Percentiles rank a stretch among this genome's conserved stretches.
Evolutionary conservation across 2,797 vertebrate species (phyloP).

Genomic region (Arremon brunneinucha): DNA sequence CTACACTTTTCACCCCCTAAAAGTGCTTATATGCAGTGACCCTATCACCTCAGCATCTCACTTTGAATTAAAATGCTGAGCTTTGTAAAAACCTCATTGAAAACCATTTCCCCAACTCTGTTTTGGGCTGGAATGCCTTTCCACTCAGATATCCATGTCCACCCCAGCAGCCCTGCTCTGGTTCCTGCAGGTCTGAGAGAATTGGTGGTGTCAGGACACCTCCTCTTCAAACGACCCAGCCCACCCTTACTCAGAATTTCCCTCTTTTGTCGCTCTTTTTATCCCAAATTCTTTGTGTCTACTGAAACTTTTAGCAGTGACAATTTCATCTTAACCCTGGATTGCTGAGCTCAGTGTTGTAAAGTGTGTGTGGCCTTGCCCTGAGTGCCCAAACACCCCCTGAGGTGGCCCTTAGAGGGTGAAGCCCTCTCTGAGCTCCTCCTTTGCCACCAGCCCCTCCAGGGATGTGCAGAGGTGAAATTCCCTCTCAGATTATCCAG

Average conservation of each 20-base stretch:
- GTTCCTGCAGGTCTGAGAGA: neutral
- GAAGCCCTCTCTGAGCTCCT: neutral
- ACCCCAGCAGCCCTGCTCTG: neutral
- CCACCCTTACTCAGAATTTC: neutral
- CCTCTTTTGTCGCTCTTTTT: neutral
- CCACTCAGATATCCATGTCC: fast-evolving
- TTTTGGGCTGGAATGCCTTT: neutral
- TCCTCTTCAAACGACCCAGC: neutral
- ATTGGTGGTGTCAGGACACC: neutral
- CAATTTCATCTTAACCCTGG: neutral
- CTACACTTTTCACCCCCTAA: neutral
- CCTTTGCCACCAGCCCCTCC: neutral
- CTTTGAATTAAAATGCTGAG: neutral
- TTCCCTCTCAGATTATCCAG: neutral
- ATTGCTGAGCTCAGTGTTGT: neutral
- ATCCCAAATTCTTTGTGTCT: neutral
- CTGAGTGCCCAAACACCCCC: neutral
- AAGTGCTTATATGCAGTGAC: neutral
- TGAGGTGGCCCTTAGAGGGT: neutral
- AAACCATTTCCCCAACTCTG: neutral
- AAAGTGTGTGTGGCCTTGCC: neutral
- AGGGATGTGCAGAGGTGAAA: neutral
- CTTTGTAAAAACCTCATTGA: neutral
- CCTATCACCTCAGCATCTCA: neutral
- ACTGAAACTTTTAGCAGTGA: neutral